These are phyloP conservation scores for Austrolebias charrua DNA, from an alignment of 2,797 vertebrate genomes.

Conservation along the genomic window DNA sequence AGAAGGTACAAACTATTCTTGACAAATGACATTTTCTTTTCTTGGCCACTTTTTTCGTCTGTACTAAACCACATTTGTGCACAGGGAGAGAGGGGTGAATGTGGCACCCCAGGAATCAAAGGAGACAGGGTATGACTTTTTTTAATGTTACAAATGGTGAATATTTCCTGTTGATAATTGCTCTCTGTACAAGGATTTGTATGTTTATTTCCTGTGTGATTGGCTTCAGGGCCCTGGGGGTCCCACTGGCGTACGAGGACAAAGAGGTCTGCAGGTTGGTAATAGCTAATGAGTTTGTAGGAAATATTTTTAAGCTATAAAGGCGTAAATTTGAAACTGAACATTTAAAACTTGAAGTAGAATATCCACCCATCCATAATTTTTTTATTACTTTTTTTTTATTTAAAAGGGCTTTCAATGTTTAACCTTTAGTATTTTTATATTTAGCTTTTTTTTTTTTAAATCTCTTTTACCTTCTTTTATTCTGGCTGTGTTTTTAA, in stretches of 20 bases:
- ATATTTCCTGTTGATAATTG: constrained; percentile 6
- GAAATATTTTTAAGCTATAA: not conserved
- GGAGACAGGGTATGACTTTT: constrained; percentile 84
- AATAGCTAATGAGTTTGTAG: not conserved
- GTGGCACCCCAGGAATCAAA: constrained; percentile 90
- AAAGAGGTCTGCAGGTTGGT: constrained; percentile 86
- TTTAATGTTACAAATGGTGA: not conserved
- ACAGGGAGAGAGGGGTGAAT: constrained; percentile 90
- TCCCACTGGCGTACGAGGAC: constrained; percentile 81
- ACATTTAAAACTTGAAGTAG: not conserved
- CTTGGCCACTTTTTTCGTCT: no score
- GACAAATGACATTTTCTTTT: no score
- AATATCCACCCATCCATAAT: no score
- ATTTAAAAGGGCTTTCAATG: no score
- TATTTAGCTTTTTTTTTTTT: no score
- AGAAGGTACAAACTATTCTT: constrained; percentile 77
- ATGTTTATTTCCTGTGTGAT: constrained; percentile 14
- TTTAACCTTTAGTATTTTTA: no score
- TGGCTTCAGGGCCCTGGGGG: constrained; percentile 87
- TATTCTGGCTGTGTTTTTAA: no score
- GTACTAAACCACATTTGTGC: constrained; percentile 7
- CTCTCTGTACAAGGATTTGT: not conserved
- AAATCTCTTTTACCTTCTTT: no score
- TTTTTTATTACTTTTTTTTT: no score
- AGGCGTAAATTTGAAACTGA: not conserved